Percentiles rank a stretch among this genome's conserved stretches.
Conservation (phyloP, 2,797 vertebrate species). For the Ibycter americanus region DNA sequence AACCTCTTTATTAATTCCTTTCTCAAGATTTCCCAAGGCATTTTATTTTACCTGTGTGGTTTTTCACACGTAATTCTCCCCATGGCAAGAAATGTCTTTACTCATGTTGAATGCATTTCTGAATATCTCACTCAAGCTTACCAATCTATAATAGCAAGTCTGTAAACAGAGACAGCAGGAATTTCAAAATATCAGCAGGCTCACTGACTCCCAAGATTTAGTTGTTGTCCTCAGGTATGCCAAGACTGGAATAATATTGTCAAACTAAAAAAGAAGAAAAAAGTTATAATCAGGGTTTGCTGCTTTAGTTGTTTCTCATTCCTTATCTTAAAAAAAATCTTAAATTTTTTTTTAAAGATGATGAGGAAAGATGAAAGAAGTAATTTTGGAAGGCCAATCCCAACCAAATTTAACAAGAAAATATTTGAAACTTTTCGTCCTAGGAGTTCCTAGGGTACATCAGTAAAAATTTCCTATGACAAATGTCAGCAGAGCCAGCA, state of each 20-base stretch:
- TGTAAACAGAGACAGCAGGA: constrained; percentile 34
- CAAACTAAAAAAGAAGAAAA: not conserved
- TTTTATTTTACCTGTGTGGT: not conserved
- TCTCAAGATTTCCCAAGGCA: not conserved
- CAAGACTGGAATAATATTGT: not conserved
- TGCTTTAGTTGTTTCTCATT: not conserved
- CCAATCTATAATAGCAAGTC: not conserved
- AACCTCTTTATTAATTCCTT: not conserved
- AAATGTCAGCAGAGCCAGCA: not conserved
- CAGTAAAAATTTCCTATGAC: not conserved
- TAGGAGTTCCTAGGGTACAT: not conserved
- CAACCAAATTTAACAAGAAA: not conserved
- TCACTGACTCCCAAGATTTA: not conserved
- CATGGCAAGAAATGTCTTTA: not conserved
- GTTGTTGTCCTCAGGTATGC: not conserved
- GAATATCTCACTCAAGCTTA: not conserved
- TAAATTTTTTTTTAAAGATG: not conserved
- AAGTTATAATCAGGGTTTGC: not conserved
- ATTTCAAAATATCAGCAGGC: not conserved
- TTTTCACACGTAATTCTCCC: not conserved
- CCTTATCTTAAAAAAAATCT: not conserved
- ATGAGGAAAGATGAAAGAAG: not conserved
- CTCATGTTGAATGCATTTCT: not conserved
- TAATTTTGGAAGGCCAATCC: not conserved
- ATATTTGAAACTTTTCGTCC: not conserved